Evolutionary conservation across 2,113 vertebrate species (phyloP), one percentile per base, ranked within the genome.

Genomic region (Rhipidura dahli): DNA sequence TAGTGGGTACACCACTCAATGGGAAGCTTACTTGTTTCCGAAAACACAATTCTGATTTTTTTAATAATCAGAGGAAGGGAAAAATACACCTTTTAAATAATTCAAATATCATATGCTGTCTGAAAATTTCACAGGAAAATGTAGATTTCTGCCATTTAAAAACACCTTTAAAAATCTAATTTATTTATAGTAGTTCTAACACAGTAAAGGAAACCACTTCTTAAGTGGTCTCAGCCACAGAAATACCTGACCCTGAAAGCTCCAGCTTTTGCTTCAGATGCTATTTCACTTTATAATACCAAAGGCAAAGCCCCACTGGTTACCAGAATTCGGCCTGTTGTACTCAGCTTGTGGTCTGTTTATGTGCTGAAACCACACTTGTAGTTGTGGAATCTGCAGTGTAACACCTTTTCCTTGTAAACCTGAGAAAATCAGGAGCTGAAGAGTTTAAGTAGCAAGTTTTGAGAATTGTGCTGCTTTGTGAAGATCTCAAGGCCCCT

Each of bases 281-380:
- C 5, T 76, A 6, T 61, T 88, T 86, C 53, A 60, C 11, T 39
- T 50, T 37, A 11, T 31, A 86, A 85, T 86, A 72, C 31, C 20
- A 21, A 39, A 61, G 31, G 28, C 15, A 73, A 69, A 91, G 33
- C 10, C 5, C 0, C 2, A n/a, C 7, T 24, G 6, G 35, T 54
- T 71, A 47, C 35, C 45, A 68, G 66, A 30, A 49, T 61, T 40
- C 61, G 54, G 33, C 44, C 24, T 20, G 10, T 72, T 79, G 35
- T 54, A 8, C 21, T 88, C 51, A 11, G 6, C 30, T n/a, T 66
- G 26, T 57, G 45, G 24, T 57, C 39, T 82, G 13, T 71, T 87
- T 30, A 68, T 0, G 0, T 23, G 30, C 57, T 1, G 1, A 39
- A 61, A 66, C 22, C 45, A 49, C 60, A 39, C 35, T 54, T 2